Evolutionary conservation across 2,113 vertebrate genomes (phyloP).

Genomic region (Tympanuchus pallidicinctus): DNA sequence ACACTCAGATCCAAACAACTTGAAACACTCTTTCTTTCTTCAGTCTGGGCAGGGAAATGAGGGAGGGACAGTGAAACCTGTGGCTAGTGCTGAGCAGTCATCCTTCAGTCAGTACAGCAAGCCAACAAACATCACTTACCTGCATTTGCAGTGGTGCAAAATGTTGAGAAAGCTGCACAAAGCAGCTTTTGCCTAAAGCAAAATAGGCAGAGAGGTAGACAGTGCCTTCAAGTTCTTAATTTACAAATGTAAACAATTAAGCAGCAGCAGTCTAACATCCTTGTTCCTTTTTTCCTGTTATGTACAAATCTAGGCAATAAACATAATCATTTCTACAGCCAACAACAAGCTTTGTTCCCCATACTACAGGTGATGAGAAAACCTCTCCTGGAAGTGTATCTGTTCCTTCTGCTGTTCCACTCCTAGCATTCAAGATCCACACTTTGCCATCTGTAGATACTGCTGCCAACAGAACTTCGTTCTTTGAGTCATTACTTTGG

Average conservation of each 20-base stretch:
- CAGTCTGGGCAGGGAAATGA: background rate
- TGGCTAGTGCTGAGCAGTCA: background rate
- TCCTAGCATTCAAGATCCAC: conserved; percentile 87
- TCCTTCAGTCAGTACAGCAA: background rate
- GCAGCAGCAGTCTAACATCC: background rate
- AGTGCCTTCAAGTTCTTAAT: background rate
- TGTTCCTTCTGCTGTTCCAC: conserved; percentile 73
- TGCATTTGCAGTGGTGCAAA: background rate
- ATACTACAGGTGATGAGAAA: conserved; percentile 92
- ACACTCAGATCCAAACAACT: background rate
- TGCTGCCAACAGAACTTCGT: conserved; percentile 78
- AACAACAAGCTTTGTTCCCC: conserved; percentile 82
- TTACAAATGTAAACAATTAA: background rate
- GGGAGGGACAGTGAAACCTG: background rate
- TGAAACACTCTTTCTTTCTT: background rate
- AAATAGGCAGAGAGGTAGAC: background rate
- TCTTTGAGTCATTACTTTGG: conserved; percentile 45
- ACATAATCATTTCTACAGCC: conserved; percentile 95
- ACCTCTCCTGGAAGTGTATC: conserved; percentile 87
- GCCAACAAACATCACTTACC: background rate
- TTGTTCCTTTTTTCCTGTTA: background rate
- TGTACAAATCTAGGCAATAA: conserved; percentile 86
- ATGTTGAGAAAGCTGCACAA: background rate
- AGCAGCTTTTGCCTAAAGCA: background rate
- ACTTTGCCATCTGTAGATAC: conserved; percentile 92